phyloP scores from a whole-genome alignment of 2,113 vertebrate genomes.

The Sphaerodactylus townsendi region DNA sequence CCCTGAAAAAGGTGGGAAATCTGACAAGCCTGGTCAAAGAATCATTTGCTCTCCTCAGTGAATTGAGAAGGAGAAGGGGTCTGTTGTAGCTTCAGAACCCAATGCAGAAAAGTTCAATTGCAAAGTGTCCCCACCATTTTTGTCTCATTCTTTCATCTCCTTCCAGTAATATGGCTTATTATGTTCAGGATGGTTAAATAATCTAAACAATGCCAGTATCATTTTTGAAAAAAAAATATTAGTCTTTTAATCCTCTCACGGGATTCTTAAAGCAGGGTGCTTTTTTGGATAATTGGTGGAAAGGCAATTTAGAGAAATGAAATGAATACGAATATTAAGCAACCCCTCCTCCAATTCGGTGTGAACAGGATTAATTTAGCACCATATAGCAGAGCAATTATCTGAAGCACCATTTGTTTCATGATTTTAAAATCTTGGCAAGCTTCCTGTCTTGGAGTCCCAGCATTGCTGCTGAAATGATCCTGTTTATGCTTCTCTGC shows the following conservation, averaged over 20 bases:
- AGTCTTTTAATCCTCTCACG: too few species aligned
- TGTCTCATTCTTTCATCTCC: background rate
- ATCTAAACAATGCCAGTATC: background rate
- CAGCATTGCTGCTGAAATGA: slow-evolving; percentile 10
- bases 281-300: background rate
- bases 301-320: background rate
- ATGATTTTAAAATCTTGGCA: background rate
- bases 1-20: too few species aligned
- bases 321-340: background rate
- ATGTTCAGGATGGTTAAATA: background rate
- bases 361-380: background rate
- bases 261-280: too few species aligned
- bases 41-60: background rate
- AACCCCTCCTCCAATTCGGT: background rate
- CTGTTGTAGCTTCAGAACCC: background rate
- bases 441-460: background rate
- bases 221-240: background rate
- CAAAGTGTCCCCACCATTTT: background rate
- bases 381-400: background rate
- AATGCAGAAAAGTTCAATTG: background rate
- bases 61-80: too few species aligned
- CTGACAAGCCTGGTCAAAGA: too few species aligned
- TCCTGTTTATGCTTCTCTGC: background rate
- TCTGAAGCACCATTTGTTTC: background rate
- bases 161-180: background rate